Evolutionary conservation across 2,888 invertebrate genomes (phyloP).

Genomic region (Tenthredo amoena): DNA sequence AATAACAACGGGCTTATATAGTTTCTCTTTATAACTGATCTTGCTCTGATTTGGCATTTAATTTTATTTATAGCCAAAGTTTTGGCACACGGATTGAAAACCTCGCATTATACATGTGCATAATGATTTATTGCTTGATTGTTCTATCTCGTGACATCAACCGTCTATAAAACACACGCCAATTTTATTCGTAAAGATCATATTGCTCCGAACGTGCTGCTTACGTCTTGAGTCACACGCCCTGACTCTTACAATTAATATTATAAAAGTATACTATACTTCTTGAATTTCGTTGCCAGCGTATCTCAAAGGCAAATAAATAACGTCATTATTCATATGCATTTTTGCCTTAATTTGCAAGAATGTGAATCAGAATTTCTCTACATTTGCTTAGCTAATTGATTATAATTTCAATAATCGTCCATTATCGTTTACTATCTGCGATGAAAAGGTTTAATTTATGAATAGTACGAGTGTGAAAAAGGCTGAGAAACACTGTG

Average conservation of each 20-base stretch:
- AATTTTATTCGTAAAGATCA: conserved; percentile 25
- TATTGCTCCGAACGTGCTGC: neutral
- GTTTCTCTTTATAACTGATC: conserved; percentile 1
- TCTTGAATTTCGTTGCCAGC: conserved; percentile 3
- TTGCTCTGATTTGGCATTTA: conserved; percentile 35
- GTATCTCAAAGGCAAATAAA: neutral
- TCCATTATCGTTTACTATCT: neutral
- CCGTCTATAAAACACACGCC: conserved; percentile 28
- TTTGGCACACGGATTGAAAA: conserved; percentile 8
- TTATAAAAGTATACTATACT: neutral
- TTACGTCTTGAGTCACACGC: conserved; percentile 40
- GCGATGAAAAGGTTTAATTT: neutral
- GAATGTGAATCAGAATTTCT: neutral
- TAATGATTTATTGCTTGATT: conserved; percentile 8
- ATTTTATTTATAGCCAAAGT: conserved; percentile 27
- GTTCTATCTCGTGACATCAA: conserved; percentile 29
- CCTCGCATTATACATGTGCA: neutral
- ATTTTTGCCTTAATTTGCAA: too few species aligned
- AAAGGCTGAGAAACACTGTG: conserved; percentile 31
- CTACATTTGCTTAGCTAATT: neutral
- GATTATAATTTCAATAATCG: neutral
- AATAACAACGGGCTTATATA: neutral
- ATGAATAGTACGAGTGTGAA: neutral
- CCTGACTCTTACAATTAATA: conserved; percentile 31
- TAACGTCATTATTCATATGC: neutral